These are phyloP conservation scores for Percopsis transmontana DNA, from an alignment of 2,113 vertebrate species.

Conservation along the genomic window DNA sequence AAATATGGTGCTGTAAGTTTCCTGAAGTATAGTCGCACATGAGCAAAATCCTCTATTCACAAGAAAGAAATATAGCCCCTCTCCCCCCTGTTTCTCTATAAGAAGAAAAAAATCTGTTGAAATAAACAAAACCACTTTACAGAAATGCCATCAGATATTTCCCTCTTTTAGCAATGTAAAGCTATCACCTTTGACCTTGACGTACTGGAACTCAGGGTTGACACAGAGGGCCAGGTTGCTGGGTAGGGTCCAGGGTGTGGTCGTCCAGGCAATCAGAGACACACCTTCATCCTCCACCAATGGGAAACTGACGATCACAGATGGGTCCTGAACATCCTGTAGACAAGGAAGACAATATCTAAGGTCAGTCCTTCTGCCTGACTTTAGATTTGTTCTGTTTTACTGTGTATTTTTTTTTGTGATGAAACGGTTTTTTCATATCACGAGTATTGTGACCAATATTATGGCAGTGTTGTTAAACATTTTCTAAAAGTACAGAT, in stretches of 20 bases:
- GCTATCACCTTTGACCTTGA: slow-evolving; percentile 90
- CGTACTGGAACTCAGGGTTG: slow-evolving; percentile 87
- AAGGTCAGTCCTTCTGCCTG: not conserved
- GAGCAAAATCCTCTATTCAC: too few relatives aligned
- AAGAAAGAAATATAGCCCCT: too few relatives aligned
- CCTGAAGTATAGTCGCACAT: too few relatives aligned
- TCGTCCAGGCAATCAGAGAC: slow-evolving; percentile 94
- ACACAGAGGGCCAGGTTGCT: slow-evolving; percentile 96
- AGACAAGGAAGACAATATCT: slow-evolving; percentile 21
- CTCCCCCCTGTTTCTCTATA: too few relatives aligned
- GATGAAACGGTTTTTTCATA: too few relatives aligned
- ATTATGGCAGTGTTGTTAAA: too few relatives aligned
- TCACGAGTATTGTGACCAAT: too few relatives aligned
- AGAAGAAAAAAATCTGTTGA: too few relatives aligned
- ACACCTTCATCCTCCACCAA: slow-evolving; percentile 83
- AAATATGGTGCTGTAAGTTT: too few relatives aligned
- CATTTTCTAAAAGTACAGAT: too few relatives aligned
- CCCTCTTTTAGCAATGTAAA: not conserved
- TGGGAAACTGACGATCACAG: slow-evolving; percentile 91
- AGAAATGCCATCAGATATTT: not conserved
- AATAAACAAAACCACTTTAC: too few relatives aligned
- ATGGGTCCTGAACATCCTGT: slow-evolving; percentile 97
- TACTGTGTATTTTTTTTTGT: not conserved
- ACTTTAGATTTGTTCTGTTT: not conserved
- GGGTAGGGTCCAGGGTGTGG: slow-evolving; percentile 96